phyloP scores from a whole-genome alignment of 1,140 invertebrate genomes.

The Oncopeltus fasciatus region DNA sequence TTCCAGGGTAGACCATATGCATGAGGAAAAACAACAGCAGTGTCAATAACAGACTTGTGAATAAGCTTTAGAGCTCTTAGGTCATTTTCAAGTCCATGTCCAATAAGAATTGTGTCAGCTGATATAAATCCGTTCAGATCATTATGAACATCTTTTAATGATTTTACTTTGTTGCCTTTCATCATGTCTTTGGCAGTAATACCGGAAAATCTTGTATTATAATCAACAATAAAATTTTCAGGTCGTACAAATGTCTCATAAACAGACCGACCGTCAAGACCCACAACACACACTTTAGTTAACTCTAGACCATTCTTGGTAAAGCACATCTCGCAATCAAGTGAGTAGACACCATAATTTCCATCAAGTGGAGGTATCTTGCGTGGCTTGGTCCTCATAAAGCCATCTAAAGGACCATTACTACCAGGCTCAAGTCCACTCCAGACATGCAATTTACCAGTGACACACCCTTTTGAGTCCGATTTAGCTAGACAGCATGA shows the following conservation, averaged over 20 bases:
- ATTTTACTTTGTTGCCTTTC: conserved; percentile 39
- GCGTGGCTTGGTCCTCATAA: conserved; percentile 38
- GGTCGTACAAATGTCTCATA: conserved; percentile 73
- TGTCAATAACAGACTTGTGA: conserved; percentile 77
- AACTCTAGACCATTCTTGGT: conserved; percentile 68
- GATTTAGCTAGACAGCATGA: conserved; percentile 35
- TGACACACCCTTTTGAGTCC: conserved; percentile 41
- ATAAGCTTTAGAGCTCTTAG: conserved; percentile 67
- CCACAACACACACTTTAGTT: conserved; percentile 66
- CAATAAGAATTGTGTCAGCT: conserved; percentile 77
- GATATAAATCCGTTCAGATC: conserved; percentile 64
- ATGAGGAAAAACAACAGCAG: conserved; percentile 71
- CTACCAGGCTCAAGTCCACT: conserved; percentile 44
- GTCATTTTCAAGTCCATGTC: conserved; percentile 91
- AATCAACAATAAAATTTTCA: conserved; percentile 59
- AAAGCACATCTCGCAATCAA: conserved; percentile 91
- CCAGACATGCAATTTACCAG: conserved; percentile 57
- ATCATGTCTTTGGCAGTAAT: conserved; percentile 53
- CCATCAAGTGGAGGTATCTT: conserved; percentile 26
- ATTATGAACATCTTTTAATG: conserved; percentile 64
- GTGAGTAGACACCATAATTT: conserved; percentile 48
- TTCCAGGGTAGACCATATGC: conserved; percentile 58
- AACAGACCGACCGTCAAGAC: conserved; percentile 48
- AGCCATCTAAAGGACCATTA: conserved; percentile 54
- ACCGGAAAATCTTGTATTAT: conserved; percentile 75